phyloP scores from a whole-genome alignment of 2,113 vertebrate species.

The Podiceps cristatus region DNA sequence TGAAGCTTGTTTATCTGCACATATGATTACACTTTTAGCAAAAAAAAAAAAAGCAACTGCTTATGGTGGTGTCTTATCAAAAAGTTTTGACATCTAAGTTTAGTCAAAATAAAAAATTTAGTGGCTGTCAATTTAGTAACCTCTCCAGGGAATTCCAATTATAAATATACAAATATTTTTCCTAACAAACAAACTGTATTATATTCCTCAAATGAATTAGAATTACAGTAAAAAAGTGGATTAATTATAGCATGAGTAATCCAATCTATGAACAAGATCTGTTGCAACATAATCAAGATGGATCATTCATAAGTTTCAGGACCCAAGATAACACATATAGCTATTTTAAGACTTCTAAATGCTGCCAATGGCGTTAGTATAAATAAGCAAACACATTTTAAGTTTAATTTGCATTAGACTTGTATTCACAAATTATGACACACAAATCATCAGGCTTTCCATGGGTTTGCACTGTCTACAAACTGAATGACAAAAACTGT shows the following conservation, averaged over 20 bases:
- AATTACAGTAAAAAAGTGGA: background rate
- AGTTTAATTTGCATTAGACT: background rate
- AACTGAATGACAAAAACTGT: background rate
- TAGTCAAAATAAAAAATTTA: background rate
- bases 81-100: background rate
- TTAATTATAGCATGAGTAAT: constrained; percentile 15
- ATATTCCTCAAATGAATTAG: background rate
- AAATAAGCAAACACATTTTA: background rate
- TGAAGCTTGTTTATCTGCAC: constrained; percentile 43
- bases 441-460: background rate
- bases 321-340: background rate
- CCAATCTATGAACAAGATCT: background rate
- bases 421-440: background rate
- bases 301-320: background rate
- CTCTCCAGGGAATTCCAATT: background rate
- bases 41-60: background rate
- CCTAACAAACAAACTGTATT: background rate
- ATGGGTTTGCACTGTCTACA: background rate
- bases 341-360: background rate
- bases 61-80: background rate
- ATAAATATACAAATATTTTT: background rate
- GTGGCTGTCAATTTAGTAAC: background rate
- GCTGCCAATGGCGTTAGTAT: background rate
- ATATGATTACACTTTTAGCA: background rate
- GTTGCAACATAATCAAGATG: background rate